phyloP scores from a whole-genome alignment of 2,797 vertebrate species.

The Pseudocheirus occidentalis region DNA sequence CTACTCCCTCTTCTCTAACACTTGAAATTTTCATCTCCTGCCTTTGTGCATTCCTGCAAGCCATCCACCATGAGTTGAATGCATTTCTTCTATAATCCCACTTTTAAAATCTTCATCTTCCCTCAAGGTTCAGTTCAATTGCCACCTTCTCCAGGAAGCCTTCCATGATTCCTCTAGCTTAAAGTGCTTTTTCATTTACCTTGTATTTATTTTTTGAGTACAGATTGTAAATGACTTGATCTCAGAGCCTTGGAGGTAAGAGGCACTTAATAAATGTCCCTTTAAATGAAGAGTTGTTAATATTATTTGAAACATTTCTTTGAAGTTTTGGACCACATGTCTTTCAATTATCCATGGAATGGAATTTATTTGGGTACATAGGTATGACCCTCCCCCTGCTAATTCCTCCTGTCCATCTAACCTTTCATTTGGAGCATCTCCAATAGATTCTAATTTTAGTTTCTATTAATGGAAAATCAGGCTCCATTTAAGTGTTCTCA shows the following conservation, averaged over 20 bases:
- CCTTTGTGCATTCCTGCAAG: neutral
- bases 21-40: neutral
- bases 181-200: neutral
- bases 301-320: neutral
- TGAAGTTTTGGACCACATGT: neutral
- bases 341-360: conserved; percentile 48
- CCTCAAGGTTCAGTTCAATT: neutral
- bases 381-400: conserved; percentile 8
- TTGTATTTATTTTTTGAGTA: neutral
- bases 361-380: conserved; percentile 11
- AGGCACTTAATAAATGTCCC: neutral
- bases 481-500: conserved; percentile 39
- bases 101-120: neutral
- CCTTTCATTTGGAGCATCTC: conserved; percentile 13
- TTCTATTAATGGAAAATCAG: conserved; percentile 23
- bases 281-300: neutral
- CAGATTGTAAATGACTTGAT: neutral
- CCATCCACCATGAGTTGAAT: neutral
- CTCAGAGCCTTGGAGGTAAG: neutral
- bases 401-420: neutral
- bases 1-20: neutral
- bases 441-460: conserved; percentile 37
- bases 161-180: neutral
- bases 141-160: neutral
- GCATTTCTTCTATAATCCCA: neutral